A percentile compares a stretch with the other conserved stretches of the same genome.
Evolutionary conservation across 2,888 invertebrate genomes (phyloP).

Genomic region (Pyrrhosoma nymphula): DNA sequence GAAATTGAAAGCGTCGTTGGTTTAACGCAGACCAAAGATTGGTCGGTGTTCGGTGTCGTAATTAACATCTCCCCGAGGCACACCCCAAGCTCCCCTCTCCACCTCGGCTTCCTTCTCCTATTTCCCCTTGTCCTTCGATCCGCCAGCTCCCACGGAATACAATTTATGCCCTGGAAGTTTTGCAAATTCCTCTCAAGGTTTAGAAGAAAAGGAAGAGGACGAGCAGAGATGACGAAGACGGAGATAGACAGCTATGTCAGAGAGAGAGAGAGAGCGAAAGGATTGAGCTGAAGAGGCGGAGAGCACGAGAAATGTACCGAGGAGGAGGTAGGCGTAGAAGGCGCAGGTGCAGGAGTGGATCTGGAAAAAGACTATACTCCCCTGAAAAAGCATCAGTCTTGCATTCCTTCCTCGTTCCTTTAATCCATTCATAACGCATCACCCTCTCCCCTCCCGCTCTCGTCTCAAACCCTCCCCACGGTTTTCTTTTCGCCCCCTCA

Average conservation of each 20-base stretch:
- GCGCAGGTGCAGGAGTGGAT: neutral
- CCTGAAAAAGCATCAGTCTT: neutral
- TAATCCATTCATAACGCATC: too few relatives aligned
- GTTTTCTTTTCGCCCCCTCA: neutral
- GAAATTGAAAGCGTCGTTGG: slow-evolving; percentile 36
- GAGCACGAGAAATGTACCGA: too few relatives aligned
- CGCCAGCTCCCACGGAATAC: neutral
- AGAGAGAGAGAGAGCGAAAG: neutral
- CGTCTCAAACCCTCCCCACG: neutral
- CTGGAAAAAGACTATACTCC: neutral
- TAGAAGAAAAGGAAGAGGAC: neutral
- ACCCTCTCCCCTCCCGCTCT: neutral
- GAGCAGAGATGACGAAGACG: neutral
- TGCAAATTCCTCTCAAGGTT: neutral
- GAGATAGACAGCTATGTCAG: neutral
- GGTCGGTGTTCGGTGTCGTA: slow-evolving; percentile 21
- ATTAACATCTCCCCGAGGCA: slow-evolving; percentile 13
- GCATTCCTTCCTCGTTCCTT: neutral
- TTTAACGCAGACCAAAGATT: slow-evolving; percentile 44
- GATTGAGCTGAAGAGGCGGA: neutral
- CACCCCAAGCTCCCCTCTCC: neutral
- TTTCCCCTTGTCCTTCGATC: neutral
- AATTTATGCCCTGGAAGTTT: neutral
- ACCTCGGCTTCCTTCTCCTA: neutral
- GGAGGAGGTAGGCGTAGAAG: neutral